Evolutionary conservation across 2,113 vertebrate genomes (phyloP).

Genomic region (Neolamprologus longior): DNA sequence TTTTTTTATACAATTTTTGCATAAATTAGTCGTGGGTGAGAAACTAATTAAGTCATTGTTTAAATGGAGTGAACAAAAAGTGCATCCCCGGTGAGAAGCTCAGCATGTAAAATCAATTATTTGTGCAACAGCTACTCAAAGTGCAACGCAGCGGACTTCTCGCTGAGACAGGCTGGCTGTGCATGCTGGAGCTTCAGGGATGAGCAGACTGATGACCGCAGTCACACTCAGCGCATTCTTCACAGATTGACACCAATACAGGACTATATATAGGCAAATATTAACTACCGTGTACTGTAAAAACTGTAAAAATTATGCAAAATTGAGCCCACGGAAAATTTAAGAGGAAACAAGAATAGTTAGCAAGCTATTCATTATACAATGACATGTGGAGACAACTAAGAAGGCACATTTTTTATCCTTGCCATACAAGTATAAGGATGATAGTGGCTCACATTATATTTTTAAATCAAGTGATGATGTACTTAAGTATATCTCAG

Average conservation of each 20-base stretch:
- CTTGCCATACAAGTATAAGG: not conserved
- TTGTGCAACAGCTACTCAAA: constrained; percentile 29
- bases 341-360: not conserved
- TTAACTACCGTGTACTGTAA: not conserved
- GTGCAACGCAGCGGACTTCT: not conserved
- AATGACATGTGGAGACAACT: not conserved
- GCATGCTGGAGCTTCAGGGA: not conserved
- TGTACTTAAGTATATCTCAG: not conserved
- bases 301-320: not conserved
- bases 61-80: not conserved
- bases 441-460: not conserved
- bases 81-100: not conserved
- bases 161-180: constrained; percentile 4
- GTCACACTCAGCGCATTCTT: not conserved
- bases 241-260: not conserved
- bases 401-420: not conserved
- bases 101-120: constrained; percentile 28
- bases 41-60: constrained; percentile 19
- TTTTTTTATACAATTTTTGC: not conserved
- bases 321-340: not conserved
- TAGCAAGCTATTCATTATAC: not conserved
- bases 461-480: not conserved
- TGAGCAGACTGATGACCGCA: not conserved
- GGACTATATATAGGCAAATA: not conserved
- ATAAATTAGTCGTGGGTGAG: not conserved